These are phyloP conservation scores for Odontesthes bonariensis DNA, from an alignment of 2,113 vertebrate species.

Conservation along the genomic window DNA sequence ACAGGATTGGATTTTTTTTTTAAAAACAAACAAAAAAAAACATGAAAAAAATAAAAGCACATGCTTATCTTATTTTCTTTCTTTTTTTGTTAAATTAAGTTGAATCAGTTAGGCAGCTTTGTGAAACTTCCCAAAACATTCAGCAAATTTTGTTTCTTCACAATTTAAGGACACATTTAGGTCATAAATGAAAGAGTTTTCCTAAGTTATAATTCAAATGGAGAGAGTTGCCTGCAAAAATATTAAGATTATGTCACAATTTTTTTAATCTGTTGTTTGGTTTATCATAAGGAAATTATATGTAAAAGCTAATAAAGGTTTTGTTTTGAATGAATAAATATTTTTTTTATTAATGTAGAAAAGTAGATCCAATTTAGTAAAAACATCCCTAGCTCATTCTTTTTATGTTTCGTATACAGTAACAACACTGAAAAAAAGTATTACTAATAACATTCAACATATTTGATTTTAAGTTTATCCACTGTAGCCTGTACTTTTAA, in stretches of 20 bases:
- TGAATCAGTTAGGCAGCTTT: neutral
- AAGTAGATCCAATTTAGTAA: neutral
- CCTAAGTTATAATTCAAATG: neutral
- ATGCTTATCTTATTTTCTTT: neutral
- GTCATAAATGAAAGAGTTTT: neutral
- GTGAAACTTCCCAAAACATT: neutral
- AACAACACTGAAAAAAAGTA: neutral
- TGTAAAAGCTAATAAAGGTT: neutral
- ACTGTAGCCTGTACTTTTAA: neutral
- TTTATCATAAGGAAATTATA: too few species aligned
- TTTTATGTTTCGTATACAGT: too few species aligned
- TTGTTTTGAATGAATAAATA: neutral
- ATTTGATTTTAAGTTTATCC: neutral
- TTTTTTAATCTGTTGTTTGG: too few species aligned
- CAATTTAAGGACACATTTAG: neutral
- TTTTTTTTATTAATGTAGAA: neutral
- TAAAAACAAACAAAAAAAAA: too few species aligned
- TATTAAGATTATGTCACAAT: too few species aligned
- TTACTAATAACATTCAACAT: neutral
- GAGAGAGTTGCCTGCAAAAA: neutral
- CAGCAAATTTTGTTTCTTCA: too few species aligned
- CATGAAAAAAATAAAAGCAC: too few species aligned
- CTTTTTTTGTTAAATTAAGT: too few species aligned
- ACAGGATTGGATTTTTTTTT: neutral
- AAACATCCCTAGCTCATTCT: too few species aligned